A percentile compares a stretch with the other conserved stretches of the same genome.
phyloP scores from a whole-genome alignment of 37 sponge, comb jelly and placozoan genomes.

The Agelas oroides region DNA sequence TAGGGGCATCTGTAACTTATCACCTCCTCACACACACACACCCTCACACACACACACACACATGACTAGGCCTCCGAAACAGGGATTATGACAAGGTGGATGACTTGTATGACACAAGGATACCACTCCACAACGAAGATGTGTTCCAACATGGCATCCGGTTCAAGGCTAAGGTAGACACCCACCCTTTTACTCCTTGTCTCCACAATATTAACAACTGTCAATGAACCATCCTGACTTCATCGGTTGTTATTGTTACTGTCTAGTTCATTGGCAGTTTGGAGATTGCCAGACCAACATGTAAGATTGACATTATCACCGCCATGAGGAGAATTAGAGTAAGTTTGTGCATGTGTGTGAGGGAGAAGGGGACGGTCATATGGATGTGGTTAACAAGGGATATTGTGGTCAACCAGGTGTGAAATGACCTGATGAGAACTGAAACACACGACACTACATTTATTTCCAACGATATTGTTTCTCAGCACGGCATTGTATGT shows the following conservation, averaged over 20 bases:
- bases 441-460: too few relatives aligned
- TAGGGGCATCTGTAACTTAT: too few relatives aligned
- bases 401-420: too few relatives aligned
- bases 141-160: constrained; percentile 88
- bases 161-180: constrained; percentile 90
- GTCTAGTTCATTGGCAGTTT: constrained; percentile 92
- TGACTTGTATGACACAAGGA: constrained; percentile 81
- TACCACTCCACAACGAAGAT: constrained; percentile 96
- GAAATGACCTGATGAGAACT: too few relatives aligned
- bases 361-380: too few relatives aligned
- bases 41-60: neutral
- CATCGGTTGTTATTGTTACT: too few relatives aligned
- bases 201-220: too few relatives aligned
- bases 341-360: constrained; percentile 13
- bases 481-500: too few relatives aligned
- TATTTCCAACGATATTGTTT: too few relatives aligned
- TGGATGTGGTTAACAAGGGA: too few relatives aligned
- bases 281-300: constrained; percentile 88
- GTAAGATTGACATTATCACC: constrained; percentile 93
- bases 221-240: too few relatives aligned
- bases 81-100: constrained; percentile 81
- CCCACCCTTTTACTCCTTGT: too few relatives aligned
- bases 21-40: neutral
- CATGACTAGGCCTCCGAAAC: constrained; percentile 34
- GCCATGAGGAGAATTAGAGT: constrained; percentile 96